Conservation (phyloP, 2,888 invertebrate genomes). For the Willowsia nigromaculata region DNA sequence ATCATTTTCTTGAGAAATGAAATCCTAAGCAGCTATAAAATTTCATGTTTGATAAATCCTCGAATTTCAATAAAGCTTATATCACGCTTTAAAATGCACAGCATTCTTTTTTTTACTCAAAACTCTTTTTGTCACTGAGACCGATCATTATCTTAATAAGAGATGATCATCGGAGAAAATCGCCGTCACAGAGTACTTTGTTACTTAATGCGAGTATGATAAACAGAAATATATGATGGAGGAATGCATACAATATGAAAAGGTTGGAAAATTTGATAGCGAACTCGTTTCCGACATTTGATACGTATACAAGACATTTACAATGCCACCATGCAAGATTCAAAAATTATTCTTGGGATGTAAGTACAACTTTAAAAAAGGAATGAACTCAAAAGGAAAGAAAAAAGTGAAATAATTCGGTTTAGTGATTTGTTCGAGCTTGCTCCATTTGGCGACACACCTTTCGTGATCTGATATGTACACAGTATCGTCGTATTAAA, state of each 20-base stretch:
- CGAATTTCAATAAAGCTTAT: conserved; percentile 42
- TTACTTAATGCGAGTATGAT: neutral
- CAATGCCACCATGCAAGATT: conserved; percentile 54
- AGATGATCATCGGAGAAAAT: conserved; percentile 40
- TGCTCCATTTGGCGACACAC: conserved; percentile 67
- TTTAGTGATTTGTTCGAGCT: conserved; percentile 32
- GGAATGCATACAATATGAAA: neutral
- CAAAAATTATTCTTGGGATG: conserved; percentile 52
- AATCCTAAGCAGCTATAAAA: neutral
- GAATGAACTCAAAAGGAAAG: conserved; percentile 12
- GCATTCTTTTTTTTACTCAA: neutral
- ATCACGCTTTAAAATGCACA: neutral
- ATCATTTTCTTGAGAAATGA: conserved; percentile 19
- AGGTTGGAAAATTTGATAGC: conserved; percentile 11
- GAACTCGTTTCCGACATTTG: conserved; percentile 65
- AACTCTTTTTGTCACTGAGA: conserved; percentile 47
- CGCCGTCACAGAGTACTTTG: conserved; percentile 4
- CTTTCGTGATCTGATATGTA: conserved; percentile 38
- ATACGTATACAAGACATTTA: conserved; percentile 59
- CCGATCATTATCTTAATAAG: conserved; percentile 59
- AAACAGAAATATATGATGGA: neutral
- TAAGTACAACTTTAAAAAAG: conserved; percentile 31
- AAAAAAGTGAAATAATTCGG: conserved; percentile 23
- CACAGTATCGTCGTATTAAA: conserved; percentile 12
- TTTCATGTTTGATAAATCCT: conserved; percentile 19